Base-by-base conservation (phyloP, 35 echinoderm and acorn worm genomes). In the Strongylocentrotus purpuratus region DNA sequence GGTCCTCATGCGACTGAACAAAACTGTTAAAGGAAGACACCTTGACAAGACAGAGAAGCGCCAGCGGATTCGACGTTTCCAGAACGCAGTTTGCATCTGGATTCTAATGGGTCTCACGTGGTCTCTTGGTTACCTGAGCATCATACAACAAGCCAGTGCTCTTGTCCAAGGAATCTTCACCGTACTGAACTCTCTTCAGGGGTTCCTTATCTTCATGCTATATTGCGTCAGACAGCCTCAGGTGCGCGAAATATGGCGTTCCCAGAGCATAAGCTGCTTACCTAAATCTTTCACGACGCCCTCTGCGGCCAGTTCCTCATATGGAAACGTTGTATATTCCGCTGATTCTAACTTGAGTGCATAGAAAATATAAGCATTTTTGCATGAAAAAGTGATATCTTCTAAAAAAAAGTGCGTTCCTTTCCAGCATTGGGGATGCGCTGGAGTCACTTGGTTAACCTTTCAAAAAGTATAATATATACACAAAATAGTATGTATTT, bases 81-180 rank as follows among this genome's bases (percentile, higher is more conserved):
- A 71, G 41, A 94, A 94, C 61, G 94, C 94, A 28, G 33, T 94
- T 12, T 94, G 94, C 33, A 94, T 94, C 70, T 46, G 86, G 94
- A 70, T 31, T 13, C 70, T 94, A 20, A 71, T 94, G 94, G 94
- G 94, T 25, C 60, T 94, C 25, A 94, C 94, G 0, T 94, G 94
- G 94, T 7, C 60, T 7, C 13, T 94, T 86, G 94, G 94, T 5
- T 94, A 94, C 60, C 61, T 94, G 61, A 71, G 55, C 59, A 85
- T 94, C 12, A 86, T 94, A n/a, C 58, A 46, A 85, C 41, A 10
- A 35, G 61, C 61, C 20, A 94, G 94, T 46, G 59, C 45, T 22
- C 11, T 86, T 9, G 71, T 59, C 17, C 94, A 85, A 14, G 31
- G 45, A 20, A 33, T 94, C 45, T 94, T 94, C 94, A 71, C 55